Conservation (phyloP, 2,888 invertebrate species). For the Drosophila stalkeri region DNA sequence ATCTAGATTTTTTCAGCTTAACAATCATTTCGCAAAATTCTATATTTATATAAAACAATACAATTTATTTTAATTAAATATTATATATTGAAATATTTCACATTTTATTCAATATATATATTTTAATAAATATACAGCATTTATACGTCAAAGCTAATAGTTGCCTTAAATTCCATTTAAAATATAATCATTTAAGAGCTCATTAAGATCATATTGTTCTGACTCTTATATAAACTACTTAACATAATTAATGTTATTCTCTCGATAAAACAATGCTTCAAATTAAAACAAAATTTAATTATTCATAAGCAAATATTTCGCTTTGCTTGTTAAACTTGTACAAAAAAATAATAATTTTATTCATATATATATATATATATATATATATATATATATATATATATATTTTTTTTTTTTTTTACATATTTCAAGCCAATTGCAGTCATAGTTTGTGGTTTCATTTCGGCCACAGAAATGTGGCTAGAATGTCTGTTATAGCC, state of each 20-base stretch:
- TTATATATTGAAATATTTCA: too few species aligned
- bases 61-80: too few species aligned
- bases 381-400: too few species aligned
- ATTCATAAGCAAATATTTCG: neutral
- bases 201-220: neutral
- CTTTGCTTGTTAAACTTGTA: neutral
- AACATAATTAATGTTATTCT: neutral
- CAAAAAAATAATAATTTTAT: too few species aligned
- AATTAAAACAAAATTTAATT: neutral
- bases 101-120: too few species aligned
- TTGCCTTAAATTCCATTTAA: neutral
- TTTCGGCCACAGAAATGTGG: neutral
- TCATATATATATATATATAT: too few species aligned
- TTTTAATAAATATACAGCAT: too few species aligned
- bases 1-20: too few species aligned
- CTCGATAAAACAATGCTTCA: neutral
- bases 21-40: too few species aligned
- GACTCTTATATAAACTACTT: neutral
- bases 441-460: neutral
- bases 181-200: neutral
- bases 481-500: slow-evolving; percentile 2
- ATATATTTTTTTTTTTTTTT: neutral
- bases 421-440: neutral
- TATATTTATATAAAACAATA: too few species aligned
- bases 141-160: neutral